A percentile compares a stretch with the other conserved stretches of the same genome.
Conservation (phyloP, 2,888 invertebrate genomes). For the Netelia inedita region DNA sequence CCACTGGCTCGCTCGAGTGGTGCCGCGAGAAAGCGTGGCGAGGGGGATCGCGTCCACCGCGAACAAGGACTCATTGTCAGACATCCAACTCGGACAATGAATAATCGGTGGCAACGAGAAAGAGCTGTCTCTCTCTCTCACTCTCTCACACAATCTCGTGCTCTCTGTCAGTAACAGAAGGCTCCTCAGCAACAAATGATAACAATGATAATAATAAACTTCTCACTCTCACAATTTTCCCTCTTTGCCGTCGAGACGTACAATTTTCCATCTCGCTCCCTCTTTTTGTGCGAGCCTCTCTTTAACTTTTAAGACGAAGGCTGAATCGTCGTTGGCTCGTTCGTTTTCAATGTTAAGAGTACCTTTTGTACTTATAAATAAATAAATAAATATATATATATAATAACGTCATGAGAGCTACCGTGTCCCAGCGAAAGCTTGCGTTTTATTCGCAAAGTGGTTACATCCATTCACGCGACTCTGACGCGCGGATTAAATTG, state of each 20-base stretch:
- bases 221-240: slow-evolving; percentile 34
- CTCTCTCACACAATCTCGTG: not conserved
- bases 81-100: slow-evolving; percentile 63
- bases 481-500: slow-evolving; percentile 66
- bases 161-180: not conserved
- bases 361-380: not conserved
- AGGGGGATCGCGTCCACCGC: slow-evolving; percentile 35
- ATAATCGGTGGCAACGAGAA: slow-evolving; percentile 62
- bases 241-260: slow-evolving; percentile 2
- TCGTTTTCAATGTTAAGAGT: slow-evolving; percentile 21
- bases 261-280: slow-evolving; percentile 4
- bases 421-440: not conserved
- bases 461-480: slow-evolving; percentile 59
- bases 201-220: slow-evolving; percentile 35
- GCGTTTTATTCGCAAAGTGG: slow-evolving; percentile 54
- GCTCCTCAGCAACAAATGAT: slow-evolving; percentile 26
- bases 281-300: slow-evolving; percentile 21
- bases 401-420: slow-evolving; percentile 8
- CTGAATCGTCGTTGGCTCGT: slow-evolving; percentile 28
- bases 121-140: not conserved
- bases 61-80: slow-evolving; percentile 68
- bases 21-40: slow-evolving; percentile 2
- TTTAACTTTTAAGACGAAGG: slow-evolving; percentile 11
- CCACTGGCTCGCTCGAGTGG: slow-evolving; percentile 28
- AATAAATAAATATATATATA: not conserved